Base-by-base conservation (phyloP, 2,113 vertebrate species). In the Oryzias javanicus region DNA sequence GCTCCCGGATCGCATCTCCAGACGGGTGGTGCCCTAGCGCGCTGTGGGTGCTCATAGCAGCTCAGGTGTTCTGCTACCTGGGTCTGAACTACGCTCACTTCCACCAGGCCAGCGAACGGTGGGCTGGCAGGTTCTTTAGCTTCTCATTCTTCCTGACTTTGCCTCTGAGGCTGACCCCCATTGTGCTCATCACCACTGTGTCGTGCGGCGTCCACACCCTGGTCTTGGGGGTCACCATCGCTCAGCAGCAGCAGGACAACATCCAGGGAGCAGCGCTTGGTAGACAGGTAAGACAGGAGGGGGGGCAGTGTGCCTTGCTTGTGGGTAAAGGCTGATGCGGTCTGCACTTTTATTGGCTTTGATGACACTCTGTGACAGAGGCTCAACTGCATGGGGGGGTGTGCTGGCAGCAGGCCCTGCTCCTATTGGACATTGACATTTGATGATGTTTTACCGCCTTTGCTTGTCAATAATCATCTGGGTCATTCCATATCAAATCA, bases 61-160 rank as follows among this genome's bases (percentile, higher is more conserved):
- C 92, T 1, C 95, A 98, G 89, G 88, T 97, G 60, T 98, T 98
- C 83, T 95, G 93, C 60, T 93, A 96, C 86, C 72, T 98, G 82
- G 95, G 95, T 18, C 85, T 98, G 78, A 94, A 91, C 91, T 97
- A 94, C 19, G 88, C 93, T 3, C 86, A 72, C 18, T 93, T 92
- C 42, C 95, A 96, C 15, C 93, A 96, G 45, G 93, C 94, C 84
- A 93, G 95, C 0, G 96, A 98, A 96, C 96, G 0, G 96, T 96
- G 56, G 96, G 96, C 66, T 98, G 96, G 96, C 96, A 96, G 79
- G 93, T 98, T 98, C 88, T 98, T 98, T 44, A 85, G 94, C 86
- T 98, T 98, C 83, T 95, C 95, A 64, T 95, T 94, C 83, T 98
- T 98, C 85, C 90, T 98, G 76, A 97, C 95, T 0, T 79, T 96